phyloP scores from a whole-genome alignment of 2,888 invertebrate species.

The Ectemnius cavifrons region DNA sequence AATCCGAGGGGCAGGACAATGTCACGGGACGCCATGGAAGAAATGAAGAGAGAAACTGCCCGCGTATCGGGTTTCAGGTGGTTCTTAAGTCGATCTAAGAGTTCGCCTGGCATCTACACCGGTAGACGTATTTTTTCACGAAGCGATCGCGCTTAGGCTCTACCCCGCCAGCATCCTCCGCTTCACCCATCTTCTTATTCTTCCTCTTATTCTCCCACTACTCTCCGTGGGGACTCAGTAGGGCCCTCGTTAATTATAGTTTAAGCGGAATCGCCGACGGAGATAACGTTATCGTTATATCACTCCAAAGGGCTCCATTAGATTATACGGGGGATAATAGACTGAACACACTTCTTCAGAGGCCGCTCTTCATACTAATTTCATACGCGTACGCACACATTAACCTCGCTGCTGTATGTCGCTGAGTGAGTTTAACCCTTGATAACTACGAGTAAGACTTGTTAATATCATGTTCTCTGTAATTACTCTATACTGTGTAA shows the following conservation, averaged over 20 bases:
- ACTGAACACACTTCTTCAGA: constrained; percentile 12
- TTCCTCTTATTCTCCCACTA: neutral
- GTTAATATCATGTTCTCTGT: no score
- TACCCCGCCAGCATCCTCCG: no score
- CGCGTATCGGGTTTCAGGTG: constrained; percentile 58
- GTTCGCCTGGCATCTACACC: constrained; percentile 50
- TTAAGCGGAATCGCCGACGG: constrained; percentile 1
- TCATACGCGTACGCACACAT: neutral
- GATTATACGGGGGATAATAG: neutral
- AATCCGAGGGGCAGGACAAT: constrained; percentile 53
- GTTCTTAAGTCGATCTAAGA: constrained; percentile 61
- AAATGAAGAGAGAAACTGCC: constrained; percentile 47
- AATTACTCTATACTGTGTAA: no score
- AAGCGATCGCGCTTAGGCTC: constrained; percentile 40
- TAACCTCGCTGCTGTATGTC: no score
- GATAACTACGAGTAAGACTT: no score
- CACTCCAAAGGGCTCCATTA: neutral
- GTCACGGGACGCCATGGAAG: constrained; percentile 52
- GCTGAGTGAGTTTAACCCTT: no score
- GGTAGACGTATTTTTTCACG: constrained; percentile 38
- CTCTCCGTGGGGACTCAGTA: neutral
- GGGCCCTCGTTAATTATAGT: constrained; percentile 6
- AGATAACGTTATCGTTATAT: constrained; percentile 10
- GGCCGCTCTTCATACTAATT: neutral
- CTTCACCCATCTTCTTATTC: neutral